Conservation (phyloP, 2,113 vertebrate genomes). For the Phylloscopus whistleri region DNA sequence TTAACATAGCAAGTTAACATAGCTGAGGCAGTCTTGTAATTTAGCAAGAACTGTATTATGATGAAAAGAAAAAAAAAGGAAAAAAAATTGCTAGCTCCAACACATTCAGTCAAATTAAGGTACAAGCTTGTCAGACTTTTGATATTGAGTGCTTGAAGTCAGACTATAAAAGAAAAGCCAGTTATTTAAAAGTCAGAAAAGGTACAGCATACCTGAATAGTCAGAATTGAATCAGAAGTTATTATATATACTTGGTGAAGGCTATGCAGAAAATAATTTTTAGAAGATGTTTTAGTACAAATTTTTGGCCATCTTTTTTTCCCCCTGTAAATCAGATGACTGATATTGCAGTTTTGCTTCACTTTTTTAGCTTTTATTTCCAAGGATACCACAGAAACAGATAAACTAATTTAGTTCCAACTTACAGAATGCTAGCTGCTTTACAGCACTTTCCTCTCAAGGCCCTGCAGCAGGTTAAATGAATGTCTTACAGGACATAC, state of each 20-base stretch:
- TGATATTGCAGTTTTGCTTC: not conserved
- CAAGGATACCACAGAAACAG: not conserved
- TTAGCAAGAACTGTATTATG: not conserved
- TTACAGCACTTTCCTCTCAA: not conserved
- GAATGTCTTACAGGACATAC: accelerated
- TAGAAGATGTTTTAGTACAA: not conserved
- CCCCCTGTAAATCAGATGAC: not conserved
- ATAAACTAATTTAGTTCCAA: not conserved
- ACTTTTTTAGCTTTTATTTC: not conserved
- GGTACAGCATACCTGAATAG: not conserved
- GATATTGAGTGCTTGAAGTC: not conserved
- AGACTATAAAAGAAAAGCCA: not conserved
- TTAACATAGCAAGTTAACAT: not conserved
- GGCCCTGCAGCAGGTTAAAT: not conserved
- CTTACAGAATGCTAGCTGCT: not conserved
- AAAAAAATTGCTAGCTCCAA: not conserved
- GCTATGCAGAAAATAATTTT: not conserved
- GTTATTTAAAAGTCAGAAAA: not conserved
- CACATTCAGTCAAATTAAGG: slow-evolving; percentile 24
- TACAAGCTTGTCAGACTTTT: not conserved
- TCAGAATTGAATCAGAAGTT: not conserved
- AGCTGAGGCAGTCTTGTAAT: not conserved
- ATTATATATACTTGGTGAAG: not conserved
- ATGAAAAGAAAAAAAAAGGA: not conserved
- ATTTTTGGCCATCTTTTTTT: not conserved